These are phyloP conservation scores for Crocidura indochinensis DNA, from an alignment of 2,797 vertebrate species.

Conservation along the genomic window DNA sequence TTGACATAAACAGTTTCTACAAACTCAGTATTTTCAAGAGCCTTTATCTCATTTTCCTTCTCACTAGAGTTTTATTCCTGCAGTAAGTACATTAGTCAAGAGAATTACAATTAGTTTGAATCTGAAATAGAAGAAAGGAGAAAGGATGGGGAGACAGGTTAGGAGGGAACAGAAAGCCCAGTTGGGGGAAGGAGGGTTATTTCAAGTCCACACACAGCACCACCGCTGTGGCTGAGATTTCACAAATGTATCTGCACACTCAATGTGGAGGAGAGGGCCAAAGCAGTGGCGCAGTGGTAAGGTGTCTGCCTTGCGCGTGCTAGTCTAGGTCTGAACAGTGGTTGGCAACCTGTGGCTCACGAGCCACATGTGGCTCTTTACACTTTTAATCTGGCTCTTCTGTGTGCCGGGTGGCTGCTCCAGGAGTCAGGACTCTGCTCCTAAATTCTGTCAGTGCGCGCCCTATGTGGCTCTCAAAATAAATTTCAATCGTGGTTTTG, in stretches of 20 bases:
- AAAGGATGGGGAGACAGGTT: not conserved
- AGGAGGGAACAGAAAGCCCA: not conserved
- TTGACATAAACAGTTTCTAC: constrained; percentile 44
- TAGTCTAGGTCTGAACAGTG: too few species aligned
- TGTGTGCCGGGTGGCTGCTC: too few species aligned
- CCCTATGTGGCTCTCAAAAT: too few species aligned
- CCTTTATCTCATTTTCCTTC: constrained; percentile 10
- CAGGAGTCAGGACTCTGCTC: too few species aligned
- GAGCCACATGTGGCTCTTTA: too few species aligned
- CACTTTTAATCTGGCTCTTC: too few species aligned
- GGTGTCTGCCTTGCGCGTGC: too few species aligned
- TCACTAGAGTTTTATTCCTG: constrained; percentile 39
- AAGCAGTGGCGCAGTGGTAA: too few species aligned
- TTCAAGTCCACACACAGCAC: not conserved
- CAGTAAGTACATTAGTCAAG: constrained; percentile 41
- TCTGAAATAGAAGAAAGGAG: constrained; percentile 49
- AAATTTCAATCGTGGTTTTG: too few species aligned
- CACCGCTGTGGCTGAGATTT: constrained; percentile 10
- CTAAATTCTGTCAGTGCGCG: too few species aligned
- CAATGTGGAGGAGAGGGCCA: too few species aligned
- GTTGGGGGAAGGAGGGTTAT: not conserved
- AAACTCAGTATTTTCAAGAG: constrained; percentile 66
- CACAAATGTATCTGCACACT: not conserved
- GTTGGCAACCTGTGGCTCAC: too few species aligned
- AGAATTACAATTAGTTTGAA: constrained; percentile 32